phyloP scores from a whole-genome alignment of 1,140 invertebrate species.

The Lineus longissimus region DNA sequence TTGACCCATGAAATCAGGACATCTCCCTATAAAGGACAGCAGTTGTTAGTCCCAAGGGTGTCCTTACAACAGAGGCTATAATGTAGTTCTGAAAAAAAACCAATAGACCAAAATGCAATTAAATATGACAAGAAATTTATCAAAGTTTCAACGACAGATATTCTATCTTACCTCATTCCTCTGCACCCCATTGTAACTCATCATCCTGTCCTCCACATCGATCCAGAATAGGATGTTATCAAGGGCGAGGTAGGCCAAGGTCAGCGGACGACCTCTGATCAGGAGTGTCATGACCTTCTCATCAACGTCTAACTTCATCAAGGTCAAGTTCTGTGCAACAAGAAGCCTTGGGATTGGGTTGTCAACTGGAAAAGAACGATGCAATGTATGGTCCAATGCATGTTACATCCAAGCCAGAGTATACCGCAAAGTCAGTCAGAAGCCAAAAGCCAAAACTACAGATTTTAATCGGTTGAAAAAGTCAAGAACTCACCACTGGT shows the following conservation, averaged over 20 bases:
- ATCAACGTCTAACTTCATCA: conserved; percentile 32
- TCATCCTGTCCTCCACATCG: conserved; percentile 73
- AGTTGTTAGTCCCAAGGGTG: no score
- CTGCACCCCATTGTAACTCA: conserved; percentile 60
- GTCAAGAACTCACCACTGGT: conserved; percentile 46
- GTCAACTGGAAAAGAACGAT: conserved; percentile 56
- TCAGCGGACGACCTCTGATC: conserved; percentile 20
- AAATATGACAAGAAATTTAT: no score
- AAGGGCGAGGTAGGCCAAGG: conserved; percentile 49
- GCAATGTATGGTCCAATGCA: not conserved
- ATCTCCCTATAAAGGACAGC: no score
- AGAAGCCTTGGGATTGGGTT: conserved; percentile 74
- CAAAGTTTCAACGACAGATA: no score
- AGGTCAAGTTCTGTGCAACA: conserved; percentile 58
- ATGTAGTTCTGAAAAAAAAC: not conserved
- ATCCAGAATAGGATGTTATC: conserved; percentile 79
- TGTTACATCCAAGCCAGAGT: no score
- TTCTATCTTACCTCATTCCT: conserved; percentile 59
- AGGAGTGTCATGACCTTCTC: conserved; percentile 38
- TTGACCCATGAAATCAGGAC: no score
- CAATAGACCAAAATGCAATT: no score
- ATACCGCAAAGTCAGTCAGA: conserved; percentile 8
- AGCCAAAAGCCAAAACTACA: not conserved
- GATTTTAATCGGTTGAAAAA: no score
- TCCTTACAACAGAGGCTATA: no score